A percentile compares a stretch with the other conserved stretches of the same genome.
Evolutionary conservation across 2,797 vertebrate species (phyloP).

Genomic region (Tangara arthus): DNA sequence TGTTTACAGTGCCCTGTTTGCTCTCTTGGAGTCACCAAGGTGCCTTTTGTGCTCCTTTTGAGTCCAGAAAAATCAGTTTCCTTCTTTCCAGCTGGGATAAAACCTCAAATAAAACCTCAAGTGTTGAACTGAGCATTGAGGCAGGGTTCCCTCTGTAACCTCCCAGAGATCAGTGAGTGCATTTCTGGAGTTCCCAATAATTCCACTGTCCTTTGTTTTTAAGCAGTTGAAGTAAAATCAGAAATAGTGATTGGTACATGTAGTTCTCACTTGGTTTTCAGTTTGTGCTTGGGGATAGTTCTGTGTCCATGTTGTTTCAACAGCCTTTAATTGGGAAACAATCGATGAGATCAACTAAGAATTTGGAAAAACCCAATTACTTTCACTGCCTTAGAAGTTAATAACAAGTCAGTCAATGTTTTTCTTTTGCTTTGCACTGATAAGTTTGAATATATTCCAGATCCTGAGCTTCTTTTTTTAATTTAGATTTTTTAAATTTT

Average conservation of each 20-base stretch:
- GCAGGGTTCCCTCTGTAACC: neutral
- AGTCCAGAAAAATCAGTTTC: neutral
- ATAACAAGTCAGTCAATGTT: neutral
- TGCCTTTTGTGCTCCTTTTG: neutral
- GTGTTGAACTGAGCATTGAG: neutral
- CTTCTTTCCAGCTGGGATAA: neutral
- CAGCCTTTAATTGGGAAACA: neutral
- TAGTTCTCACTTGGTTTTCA: neutral
- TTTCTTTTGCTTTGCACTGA: neutral
- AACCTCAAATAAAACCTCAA: neutral
- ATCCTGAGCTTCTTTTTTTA: conserved; percentile 29
- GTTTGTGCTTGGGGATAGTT: neutral
- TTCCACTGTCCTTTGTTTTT: neutral
- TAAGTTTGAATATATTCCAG: neutral
- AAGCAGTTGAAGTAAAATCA: neutral
- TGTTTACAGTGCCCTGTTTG: neutral
- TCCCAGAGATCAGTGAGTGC: neutral
- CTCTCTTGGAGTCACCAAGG: neutral
- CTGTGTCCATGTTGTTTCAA: neutral
- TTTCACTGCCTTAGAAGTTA: neutral
- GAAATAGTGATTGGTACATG: neutral
- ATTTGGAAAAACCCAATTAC: neutral
- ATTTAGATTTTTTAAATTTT: neutral
- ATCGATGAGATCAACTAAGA: neutral
- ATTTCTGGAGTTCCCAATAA: neutral